phyloP scores from a whole-genome alignment of 30 jellyfish, hydroid and myxozoan species.

The Nemopilema nomurai region DNA sequence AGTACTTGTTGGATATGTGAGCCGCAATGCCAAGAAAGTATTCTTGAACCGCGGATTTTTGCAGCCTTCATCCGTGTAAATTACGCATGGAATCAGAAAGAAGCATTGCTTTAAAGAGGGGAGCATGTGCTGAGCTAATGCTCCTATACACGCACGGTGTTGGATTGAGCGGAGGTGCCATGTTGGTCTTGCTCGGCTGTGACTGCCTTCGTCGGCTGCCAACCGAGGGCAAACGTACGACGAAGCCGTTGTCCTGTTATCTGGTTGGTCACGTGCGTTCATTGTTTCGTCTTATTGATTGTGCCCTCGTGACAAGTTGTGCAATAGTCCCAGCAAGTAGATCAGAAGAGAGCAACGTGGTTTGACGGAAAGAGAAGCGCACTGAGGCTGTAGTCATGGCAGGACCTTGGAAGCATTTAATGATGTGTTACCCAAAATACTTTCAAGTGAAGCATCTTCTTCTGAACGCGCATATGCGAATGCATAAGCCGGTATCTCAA shows the following conservation, averaged over 20 bases:
- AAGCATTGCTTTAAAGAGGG: no score
- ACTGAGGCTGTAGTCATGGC: slow-evolving; percentile 39
- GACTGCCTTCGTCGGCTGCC: background rate
- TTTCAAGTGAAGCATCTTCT: slow-evolving; percentile 42
- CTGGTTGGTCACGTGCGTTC: background rate
- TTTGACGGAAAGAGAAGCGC: background rate
- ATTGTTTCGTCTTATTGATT: background rate
- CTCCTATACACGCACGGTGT: no score
- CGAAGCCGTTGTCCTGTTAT: background rate
- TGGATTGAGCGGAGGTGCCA: no score
- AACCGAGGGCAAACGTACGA: background rate
- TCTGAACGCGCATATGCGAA: slow-evolving; percentile 66
- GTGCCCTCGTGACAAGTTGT: background rate
- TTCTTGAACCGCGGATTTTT: no score
- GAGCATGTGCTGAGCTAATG: no score
- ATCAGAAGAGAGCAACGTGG: background rate
- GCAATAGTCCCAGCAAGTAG: background rate
- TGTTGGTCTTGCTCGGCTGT: background rate
- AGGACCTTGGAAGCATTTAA: slow-evolving; percentile 62
- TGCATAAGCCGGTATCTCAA: slow-evolving; percentile 42
- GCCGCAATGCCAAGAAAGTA: no score
- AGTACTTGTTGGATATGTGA: no score
- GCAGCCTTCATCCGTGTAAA: no score
- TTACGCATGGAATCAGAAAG: no score
- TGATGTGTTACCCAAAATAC: slow-evolving; percentile 66